Evolutionary conservation across 2,113 vertebrate species (phyloP).

Genomic region (Brachyhypopomus occidentalis): DNA sequence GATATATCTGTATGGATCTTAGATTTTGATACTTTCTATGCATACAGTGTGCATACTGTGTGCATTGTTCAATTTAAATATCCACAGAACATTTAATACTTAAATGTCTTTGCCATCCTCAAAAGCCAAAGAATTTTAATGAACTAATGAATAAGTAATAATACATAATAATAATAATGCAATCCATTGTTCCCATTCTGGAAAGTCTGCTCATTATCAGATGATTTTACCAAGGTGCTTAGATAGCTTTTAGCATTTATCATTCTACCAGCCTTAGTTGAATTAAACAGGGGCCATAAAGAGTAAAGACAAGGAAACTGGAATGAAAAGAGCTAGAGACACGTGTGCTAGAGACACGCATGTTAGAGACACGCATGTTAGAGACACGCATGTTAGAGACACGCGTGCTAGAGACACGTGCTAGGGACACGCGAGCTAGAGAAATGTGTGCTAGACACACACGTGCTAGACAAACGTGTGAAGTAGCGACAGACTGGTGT

Average conservation of each 20-base stretch:
- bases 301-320: neutral
- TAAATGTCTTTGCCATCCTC: neutral
- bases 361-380: too few species aligned
- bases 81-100: neutral
- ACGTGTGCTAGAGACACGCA: too few species aligned
- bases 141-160: too few species aligned
- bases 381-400: too few species aligned
- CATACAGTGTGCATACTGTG: neutral
- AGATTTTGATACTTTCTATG: neutral
- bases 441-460: too few species aligned
- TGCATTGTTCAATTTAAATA: neutral
- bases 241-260: too few species aligned
- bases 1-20: neutral
- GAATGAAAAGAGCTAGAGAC: too few species aligned
- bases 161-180: too few species aligned
- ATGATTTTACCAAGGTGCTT: constrained; percentile 28
- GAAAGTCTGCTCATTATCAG: neutral
- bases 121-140: neutral
- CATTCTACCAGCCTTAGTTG: neutral
- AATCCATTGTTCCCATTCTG: too few species aligned
- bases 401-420: too few species aligned
- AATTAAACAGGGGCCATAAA: neutral
- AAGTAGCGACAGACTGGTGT: neutral
- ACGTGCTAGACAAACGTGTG: too few species aligned
- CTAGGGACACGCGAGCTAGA: too few species aligned